Evolutionary conservation across 2,797 vertebrate genomes (phyloP).

Genomic region (Crax fasciolata): DNA sequence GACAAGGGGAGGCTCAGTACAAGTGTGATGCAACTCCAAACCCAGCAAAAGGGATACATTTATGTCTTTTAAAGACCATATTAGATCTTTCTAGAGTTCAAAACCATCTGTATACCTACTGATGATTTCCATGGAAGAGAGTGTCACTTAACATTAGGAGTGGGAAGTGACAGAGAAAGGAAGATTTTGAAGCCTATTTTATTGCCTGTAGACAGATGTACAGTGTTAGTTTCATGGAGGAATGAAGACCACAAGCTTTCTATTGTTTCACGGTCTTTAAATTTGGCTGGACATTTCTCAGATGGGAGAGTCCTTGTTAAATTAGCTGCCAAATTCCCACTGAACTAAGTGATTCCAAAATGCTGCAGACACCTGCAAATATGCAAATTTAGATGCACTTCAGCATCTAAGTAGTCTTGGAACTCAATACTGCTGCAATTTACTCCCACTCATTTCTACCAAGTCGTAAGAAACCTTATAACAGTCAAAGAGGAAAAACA

Average conservation of each 20-base stretch:
- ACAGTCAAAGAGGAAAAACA: not conserved
- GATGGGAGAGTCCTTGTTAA: not conserved
- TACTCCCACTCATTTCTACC: not conserved
- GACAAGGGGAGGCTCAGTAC: not conserved
- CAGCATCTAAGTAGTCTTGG: not conserved
- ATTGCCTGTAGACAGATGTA: not conserved
- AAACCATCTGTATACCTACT: rapidly evolving
- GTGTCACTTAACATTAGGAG: not conserved
- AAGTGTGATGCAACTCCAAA: not conserved
- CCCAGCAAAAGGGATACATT: not conserved
- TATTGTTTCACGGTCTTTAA: not conserved
- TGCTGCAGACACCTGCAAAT: not conserved
- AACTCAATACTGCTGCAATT: not conserved
- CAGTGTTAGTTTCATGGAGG: not conserved
- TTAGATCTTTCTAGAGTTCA: not conserved
- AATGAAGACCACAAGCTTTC: not conserved
- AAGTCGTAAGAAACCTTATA: not conserved
- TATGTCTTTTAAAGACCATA: not conserved
- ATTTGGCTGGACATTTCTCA: not conserved
- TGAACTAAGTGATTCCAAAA: not conserved
- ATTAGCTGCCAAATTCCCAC: not conserved
- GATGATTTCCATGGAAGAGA: not conserved
- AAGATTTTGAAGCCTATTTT: not conserved
- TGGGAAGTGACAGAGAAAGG: not conserved
- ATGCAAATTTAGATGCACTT: not conserved